phyloP scores from a whole-genome alignment of 2,797 vertebrate species.

The Acrocephalus scirpaceus region DNA sequence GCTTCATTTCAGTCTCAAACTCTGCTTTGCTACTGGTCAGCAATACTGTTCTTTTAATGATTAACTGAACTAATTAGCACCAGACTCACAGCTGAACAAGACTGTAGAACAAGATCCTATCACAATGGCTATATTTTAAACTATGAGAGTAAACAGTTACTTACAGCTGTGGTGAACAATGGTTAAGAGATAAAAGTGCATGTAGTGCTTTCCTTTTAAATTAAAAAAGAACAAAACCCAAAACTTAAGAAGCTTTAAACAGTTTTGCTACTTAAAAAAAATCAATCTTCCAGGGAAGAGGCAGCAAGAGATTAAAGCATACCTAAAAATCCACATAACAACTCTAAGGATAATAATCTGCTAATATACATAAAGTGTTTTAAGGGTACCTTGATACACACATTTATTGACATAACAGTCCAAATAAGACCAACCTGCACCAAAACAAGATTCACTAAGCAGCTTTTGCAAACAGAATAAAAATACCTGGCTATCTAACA shows the following conservation, averaged over 20 bases:
- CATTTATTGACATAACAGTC: not conserved
- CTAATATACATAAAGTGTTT: not conserved
- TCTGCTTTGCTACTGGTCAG: not conserved
- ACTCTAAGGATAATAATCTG: not conserved
- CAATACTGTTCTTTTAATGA: slow-evolving; percentile 4
- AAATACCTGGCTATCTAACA: not conserved
- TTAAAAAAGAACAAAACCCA: not conserved
- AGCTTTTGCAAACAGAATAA: slow-evolving; percentile 3
- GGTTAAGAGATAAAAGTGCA: not conserved
- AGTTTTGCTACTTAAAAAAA: slow-evolving; percentile 31
- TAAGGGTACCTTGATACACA: not conserved
- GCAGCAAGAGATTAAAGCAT: slow-evolving; percentile 23
- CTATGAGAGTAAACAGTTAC: not conserved
- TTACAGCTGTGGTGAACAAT: not conserved
- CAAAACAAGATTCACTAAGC: not conserved
- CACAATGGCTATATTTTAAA: slow-evolving; percentile 13
- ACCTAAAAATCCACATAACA: not conserved
- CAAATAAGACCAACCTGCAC: not conserved
- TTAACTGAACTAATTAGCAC: slow-evolving; percentile 35
- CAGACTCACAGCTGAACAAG: not conserved
- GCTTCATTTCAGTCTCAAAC: not conserved
- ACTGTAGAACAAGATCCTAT: not conserved
- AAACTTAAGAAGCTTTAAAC: slow-evolving; percentile 17
- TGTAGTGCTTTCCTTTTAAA: not conserved
- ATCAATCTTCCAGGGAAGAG: not conserved